These are phyloP conservation scores for Proisotoma minuta DNA, from an alignment of 2,888 invertebrate species.

Conservation along the genomic window DNA sequence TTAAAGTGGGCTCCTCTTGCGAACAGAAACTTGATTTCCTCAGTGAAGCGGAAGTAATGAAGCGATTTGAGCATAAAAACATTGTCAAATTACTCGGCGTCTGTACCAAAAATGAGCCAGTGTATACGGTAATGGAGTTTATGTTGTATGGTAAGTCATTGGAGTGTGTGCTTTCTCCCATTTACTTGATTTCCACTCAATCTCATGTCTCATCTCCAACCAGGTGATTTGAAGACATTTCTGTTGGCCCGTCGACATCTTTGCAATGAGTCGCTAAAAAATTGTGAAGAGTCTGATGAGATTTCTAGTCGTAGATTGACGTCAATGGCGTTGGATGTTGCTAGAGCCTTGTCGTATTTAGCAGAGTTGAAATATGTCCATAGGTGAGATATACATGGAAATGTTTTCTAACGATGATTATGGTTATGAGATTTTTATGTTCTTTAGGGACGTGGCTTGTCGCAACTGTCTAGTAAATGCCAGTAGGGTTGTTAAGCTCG, in stretches of 20 bases:
- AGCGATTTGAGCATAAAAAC: conserved; percentile 83
- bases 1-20: conserved; percentile 73
- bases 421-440: no score
- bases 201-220: no score
- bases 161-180: not conserved
- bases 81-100: conserved; percentile 75
- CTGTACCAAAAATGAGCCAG: conserved; percentile 78
- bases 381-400: conserved; percentile 52
- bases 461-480: conserved; percentile 75
- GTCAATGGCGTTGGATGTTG: conserved; percentile 80
- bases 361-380: conserved; percentile 81
- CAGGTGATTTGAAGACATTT: conserved; percentile 79
- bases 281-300: conserved; percentile 66
- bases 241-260: conserved; percentile 77
- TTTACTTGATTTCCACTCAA: no score
- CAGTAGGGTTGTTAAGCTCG: conserved; percentile 66
- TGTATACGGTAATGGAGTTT: conserved; percentile 89
- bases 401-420: not conserved
- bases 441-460: conserved; percentile 70
- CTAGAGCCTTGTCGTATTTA: conserved; percentile 77
- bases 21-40: conserved; percentile 87
- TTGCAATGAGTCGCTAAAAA: conserved; percentile 63
- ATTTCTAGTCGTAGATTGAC: conserved; percentile 75
- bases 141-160: conserved; percentile 68
- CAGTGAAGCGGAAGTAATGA: conserved; percentile 91